Evolutionary conservation across 2,888 invertebrate species (phyloP).

Genomic region (Tanytarsus gracilentus): DNA sequence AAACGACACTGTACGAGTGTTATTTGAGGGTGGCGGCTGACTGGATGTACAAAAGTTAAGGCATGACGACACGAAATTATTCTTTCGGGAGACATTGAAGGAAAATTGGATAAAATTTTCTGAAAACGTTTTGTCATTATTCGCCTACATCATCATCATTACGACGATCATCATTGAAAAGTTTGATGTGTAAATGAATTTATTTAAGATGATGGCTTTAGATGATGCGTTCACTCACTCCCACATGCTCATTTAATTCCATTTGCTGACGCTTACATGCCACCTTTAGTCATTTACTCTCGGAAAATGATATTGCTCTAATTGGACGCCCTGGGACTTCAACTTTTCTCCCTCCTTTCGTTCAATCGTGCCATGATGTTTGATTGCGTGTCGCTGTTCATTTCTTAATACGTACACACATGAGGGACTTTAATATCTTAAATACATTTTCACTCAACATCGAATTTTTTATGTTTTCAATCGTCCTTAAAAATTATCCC

Average conservation of each 20-base stretch:
- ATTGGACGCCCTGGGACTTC: conserved; percentile 21
- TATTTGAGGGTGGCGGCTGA: neutral
- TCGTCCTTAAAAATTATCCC: too few relatives aligned
- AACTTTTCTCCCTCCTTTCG: neutral
- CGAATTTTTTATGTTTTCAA: too few relatives aligned
- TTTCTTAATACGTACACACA: too few relatives aligned
- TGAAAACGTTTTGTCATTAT: conserved; percentile 11
- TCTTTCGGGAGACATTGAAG: conserved; percentile 16
- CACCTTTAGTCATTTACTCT: neutral
- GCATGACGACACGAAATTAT: neutral
- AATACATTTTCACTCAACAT: too few relatives aligned
- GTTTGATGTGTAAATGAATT: too few relatives aligned
- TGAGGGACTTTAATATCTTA: too few relatives aligned
- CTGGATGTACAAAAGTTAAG: neutral
- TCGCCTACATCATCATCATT: conserved; percentile 2
- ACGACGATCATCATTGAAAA: too few relatives aligned
- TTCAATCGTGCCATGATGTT: neutral
- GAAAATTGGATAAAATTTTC: conserved; percentile 21
- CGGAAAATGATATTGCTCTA: conserved; percentile 14
- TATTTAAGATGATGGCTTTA: neutral
- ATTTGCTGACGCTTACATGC: conserved; percentile 7
- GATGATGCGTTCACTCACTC: neutral
- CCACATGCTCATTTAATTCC: conserved; percentile 23
- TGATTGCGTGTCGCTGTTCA: neutral
- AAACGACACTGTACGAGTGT: neutral